Evolutionary conservation across 2,113 vertebrate genomes (phyloP), one percentile per base, ranked within the genome.

Genomic region (Myxocyprinus asiaticus): DNA sequence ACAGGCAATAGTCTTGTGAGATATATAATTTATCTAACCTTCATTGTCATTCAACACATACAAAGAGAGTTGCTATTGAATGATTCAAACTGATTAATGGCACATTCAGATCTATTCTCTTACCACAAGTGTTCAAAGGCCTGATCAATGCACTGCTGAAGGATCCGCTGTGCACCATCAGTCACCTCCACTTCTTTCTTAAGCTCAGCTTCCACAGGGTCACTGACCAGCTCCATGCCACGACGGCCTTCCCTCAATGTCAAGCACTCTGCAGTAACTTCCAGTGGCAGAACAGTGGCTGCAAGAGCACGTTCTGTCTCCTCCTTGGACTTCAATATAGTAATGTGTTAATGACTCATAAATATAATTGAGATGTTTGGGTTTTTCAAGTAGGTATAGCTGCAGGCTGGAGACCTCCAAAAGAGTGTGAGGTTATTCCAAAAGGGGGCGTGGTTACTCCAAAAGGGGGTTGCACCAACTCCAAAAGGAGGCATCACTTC

Each of bases 91-190:
- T 3, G 22, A 33, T 33, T 33, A 33, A 33, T 33, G 22, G 22
- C 22, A 33, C 22, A 33, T 33, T 33, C 22, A 33, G 3, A 33
- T 42, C 5, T 7, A 7, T 44, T 33, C 7, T 15, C 95, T 93
- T 85, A 99, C 97, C 95, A 94, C 80, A 98, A 93, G 67, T 95
- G 94, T 80, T 92, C 88, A 2, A 98, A 97, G 77, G 93, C 92
- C 15, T 94, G 88, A 0, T 84, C 86, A 1, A 94, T 88, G 88
- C 87, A 89, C 80, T 94, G 89, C 85, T 98, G 97, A 80, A 98
- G 92, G 11, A 87, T 84, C 9, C 81, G 91, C 86, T 93, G 96
- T 73, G 90, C 84, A 74, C 84, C 86, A 2, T 94, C 92, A 0
- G 95, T 96, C 85, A 93, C 85, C 71, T 93, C 92, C 85, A 94